These are phyloP conservation scores for Ginglymostoma cirratum DNA, from an alignment of 2,113 vertebrate genomes.

Conservation along the genomic window DNA sequence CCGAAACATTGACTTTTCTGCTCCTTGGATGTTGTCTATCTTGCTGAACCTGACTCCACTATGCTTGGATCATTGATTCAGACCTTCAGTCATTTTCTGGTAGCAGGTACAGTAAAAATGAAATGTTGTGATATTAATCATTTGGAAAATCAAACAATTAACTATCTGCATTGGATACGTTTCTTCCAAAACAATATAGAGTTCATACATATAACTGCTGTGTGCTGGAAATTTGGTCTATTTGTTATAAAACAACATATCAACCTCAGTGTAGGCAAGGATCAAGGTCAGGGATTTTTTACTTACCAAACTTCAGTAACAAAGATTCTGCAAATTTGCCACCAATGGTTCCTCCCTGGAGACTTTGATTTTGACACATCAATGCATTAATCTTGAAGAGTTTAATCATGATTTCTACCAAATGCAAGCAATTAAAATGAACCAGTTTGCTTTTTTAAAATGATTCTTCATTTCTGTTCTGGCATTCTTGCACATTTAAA, in stretches of 20 bases:
- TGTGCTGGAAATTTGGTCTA: background rate
- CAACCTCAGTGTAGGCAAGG: background rate
- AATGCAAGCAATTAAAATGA: background rate
- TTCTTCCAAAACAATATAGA: background rate
- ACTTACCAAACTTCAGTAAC: background rate
- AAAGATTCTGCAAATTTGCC: constrained; percentile 15
- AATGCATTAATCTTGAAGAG: constrained; percentile 16
- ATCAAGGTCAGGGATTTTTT: constrained; percentile 20
- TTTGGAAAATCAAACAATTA: background rate
- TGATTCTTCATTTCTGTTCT: background rate
- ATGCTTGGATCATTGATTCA: background rate
- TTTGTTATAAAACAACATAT: background rate
- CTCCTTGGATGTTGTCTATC: background rate
- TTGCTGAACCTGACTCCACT: background rate
- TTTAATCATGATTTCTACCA: constrained; percentile 4
- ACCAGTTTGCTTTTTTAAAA: background rate
- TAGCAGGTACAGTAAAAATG: background rate
- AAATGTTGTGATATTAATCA: background rate
- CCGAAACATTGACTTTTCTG: no score
- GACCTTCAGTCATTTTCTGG: background rate
- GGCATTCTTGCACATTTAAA: background rate
- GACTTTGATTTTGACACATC: background rate
- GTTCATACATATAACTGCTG: background rate
- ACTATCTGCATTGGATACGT: background rate
- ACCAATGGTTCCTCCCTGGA: constrained; percentile 1